A percentile compares a stretch with the other conserved stretches of the same genome.
Conservation (phyloP, 1,140 invertebrate genomes). For the Tribolium castaneum region DNA sequence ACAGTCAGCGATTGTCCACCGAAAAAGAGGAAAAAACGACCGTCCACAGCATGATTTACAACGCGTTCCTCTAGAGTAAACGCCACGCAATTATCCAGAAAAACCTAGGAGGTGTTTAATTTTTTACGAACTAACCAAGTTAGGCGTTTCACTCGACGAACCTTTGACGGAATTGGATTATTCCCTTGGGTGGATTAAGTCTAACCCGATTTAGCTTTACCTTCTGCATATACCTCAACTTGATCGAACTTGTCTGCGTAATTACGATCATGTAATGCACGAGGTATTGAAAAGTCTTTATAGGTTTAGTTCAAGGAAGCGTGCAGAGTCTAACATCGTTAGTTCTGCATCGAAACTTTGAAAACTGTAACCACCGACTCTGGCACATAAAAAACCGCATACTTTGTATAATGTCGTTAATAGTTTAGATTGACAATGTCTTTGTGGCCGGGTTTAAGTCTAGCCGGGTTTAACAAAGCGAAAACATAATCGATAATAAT, state of each 20-base stretch:
- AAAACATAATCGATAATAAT: conserved; percentile 35
- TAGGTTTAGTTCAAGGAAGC: conserved; percentile 22
- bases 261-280: conserved; percentile 32
- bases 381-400: not conserved
- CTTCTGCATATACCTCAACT: conserved; percentile 29
- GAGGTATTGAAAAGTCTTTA: conserved; percentile 23
- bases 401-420: not conserved
- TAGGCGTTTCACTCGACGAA: conserved; percentile 3
- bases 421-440: not conserved
- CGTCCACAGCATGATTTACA: conserved; percentile 49
- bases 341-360: conserved; percentile 20
- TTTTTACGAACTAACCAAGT: conserved; percentile 7
- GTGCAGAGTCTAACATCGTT: conserved; percentile 1
- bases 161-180: conserved; percentile 28
- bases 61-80: not conserved
- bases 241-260: conserved; percentile 25
- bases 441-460: conserved; percentile 8
- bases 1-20: conserved; percentile 59
- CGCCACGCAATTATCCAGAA: conserved; percentile 8
- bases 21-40: conserved; percentile 53
- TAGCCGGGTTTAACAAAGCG: not conserved
- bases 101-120: not conserved
- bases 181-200: conserved; percentile 24
- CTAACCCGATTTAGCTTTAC: conserved; percentile 23
- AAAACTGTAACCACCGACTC: not conserved